Conservation (phyloP, 1,140 invertebrate species). For the Drosophila orosa region DNA sequence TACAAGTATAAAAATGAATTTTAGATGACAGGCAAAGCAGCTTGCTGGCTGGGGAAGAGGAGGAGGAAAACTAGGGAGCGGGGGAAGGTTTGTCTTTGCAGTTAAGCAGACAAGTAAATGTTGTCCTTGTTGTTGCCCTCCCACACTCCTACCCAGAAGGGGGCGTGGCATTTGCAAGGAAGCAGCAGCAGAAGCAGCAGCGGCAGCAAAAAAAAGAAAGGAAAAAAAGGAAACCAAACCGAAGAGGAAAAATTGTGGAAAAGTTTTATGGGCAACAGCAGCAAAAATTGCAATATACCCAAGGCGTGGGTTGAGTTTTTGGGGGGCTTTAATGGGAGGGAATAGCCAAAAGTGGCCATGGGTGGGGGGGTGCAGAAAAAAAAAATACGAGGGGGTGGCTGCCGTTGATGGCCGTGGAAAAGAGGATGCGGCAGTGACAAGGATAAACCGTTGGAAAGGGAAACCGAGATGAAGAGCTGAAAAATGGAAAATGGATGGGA, state of each 20-base stretch:
- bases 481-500: conserved; percentile 28
- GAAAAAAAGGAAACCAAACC: conserved; percentile 49
- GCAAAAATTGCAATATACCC: conserved; percentile 80
- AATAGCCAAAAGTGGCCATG: conserved; percentile 7
- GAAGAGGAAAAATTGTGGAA: conserved; percentile 72
- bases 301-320: conserved; percentile 24
- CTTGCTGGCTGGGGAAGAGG: conserved; percentile 23
- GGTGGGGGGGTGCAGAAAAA: not conserved
- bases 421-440: conserved; percentile 49
- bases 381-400: conserved; percentile 1
- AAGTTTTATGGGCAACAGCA: conserved; percentile 80
- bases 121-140: conserved; percentile 75
- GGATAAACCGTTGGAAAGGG: conserved; percentile 29
- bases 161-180: conserved; percentile 47
- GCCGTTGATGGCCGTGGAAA: conserved; percentile 49
- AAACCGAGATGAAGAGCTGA: conserved; percentile 6
- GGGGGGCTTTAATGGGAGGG: not conserved
- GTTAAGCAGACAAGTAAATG: conserved; percentile 82
- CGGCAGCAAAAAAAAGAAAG: conserved; percentile 24
- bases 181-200: conserved; percentile 22
- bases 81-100: conserved; percentile 74
- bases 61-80: not conserved
- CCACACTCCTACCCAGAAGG: conserved; percentile 10
- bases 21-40: conserved; percentile 81
- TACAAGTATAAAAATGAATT: conserved; percentile 83